phyloP scores from a whole-genome alignment of 2,888 invertebrate genomes.

The Frankliniella fusca region DNA sequence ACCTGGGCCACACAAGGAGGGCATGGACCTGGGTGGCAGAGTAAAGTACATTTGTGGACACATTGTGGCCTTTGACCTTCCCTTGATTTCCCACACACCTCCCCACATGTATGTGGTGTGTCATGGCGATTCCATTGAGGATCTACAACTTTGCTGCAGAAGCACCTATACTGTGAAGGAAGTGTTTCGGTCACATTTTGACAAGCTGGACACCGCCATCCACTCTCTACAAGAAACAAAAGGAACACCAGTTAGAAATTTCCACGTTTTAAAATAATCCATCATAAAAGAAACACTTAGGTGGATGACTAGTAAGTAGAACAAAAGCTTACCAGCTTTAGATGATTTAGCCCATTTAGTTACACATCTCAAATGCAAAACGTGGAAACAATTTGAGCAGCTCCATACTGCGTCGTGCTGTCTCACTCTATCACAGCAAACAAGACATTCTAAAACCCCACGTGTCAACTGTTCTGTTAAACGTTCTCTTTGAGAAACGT shows the following conservation, averaged over 20 bases:
- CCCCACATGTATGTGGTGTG: slow-evolving; percentile 88
- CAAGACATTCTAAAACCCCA: slow-evolving; percentile 84
- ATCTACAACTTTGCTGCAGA: slow-evolving; percentile 75
- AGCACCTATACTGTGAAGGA: slow-evolving; percentile 81
- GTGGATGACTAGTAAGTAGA: background rate
- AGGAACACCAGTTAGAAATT: background rate
- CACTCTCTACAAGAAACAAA: slow-evolving; percentile 53
- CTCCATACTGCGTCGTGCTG: slow-evolving; percentile 83
- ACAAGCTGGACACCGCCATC: slow-evolving; percentile 96
- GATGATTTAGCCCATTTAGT: slow-evolving; percentile 88
- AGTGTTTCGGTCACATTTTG: slow-evolving; percentile 71
- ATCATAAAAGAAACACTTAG: background rate
- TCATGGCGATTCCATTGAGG: slow-evolving; percentile 73
- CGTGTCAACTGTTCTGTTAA: slow-evolving; percentile 77
- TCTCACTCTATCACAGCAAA: slow-evolving; percentile 85
- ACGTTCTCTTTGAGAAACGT: slow-evolving; percentile 75
- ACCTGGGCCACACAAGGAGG: slow-evolving; percentile 80
- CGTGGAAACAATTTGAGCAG: slow-evolving; percentile 86
- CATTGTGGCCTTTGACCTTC: slow-evolving; percentile 44
- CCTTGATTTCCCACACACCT: slow-evolving; percentile 62
- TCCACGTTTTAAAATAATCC: background rate
- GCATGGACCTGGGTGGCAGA: slow-evolving; percentile 94
- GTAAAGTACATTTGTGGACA: slow-evolving; percentile 49
- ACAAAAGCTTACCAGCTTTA: slow-evolving; percentile 50
- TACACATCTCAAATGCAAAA: slow-evolving; percentile 86